Percentiles rank a stretch among this genome's conserved stretches.
These are phyloP conservation scores for Ptilodon capucinus DNA, from an alignment of 2,888 invertebrate species.

Conservation along the genomic window DNA sequence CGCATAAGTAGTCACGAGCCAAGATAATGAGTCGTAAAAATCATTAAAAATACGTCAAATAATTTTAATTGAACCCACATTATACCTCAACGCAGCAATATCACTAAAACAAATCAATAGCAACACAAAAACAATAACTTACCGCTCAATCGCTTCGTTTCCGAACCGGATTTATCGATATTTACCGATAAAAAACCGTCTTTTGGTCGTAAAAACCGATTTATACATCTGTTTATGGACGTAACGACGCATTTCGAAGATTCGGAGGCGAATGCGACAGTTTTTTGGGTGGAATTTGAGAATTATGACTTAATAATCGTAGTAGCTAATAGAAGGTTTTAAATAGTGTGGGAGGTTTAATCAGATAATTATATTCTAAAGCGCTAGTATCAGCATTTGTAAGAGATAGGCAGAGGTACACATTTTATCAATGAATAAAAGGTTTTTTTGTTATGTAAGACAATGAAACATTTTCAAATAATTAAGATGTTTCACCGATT, in stretches of 20 bases:
- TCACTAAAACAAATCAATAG: conserved; percentile 72
- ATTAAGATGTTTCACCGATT: no score
- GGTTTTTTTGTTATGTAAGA: no score
- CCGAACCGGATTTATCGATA: conserved; percentile 46
- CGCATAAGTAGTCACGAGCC: no score
- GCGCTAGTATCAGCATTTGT: not conserved
- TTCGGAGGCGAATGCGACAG: conserved; percentile 1
- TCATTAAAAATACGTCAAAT: no score
- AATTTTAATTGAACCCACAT: not conserved
- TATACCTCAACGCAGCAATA: conserved; percentile 53
- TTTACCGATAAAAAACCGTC: conserved; percentile 49
- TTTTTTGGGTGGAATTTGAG: not conserved
- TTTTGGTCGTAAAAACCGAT: conserved; percentile 47
- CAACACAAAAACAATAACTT: conserved; percentile 54
- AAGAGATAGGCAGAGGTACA: conserved; percentile 18
- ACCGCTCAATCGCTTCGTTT: conserved; percentile 32
- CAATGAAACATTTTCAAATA: no score
- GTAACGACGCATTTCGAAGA: conserved; percentile 25
- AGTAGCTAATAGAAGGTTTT: not conserved
- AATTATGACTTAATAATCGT: not conserved
- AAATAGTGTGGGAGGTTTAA: not conserved
- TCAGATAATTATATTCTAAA: not conserved
- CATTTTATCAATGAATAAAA: no score
- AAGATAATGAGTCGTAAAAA: no score
- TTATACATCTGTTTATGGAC: conserved; percentile 48